Evolutionary conservation across 2,888 invertebrate species (phyloP).

Genomic region (Lepidochrysops patricia): DNA sequence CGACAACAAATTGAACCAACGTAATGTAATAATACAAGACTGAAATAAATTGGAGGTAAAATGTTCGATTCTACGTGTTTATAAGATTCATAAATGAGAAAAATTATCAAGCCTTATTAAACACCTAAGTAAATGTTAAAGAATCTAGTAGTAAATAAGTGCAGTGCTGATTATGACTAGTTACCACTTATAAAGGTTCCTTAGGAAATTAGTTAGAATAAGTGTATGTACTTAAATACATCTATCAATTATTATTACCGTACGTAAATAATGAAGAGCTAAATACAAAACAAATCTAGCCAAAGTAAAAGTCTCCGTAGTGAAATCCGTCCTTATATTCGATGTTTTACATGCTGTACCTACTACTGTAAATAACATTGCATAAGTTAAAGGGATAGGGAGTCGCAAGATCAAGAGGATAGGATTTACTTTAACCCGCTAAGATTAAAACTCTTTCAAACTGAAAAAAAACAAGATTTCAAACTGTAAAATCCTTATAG

Average conservation of each 20-base stretch:
- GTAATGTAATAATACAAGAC: background rate
- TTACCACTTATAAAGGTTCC: too few species aligned
- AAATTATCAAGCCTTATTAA: background rate
- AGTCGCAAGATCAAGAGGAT: constrained; percentile 16
- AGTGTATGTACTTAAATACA: too few species aligned
- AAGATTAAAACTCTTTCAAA: too few species aligned
- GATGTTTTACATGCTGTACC: background rate
- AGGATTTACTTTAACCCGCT: background rate
- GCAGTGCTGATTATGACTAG: too few species aligned
- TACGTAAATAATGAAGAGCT: background rate
- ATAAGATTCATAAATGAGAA: too few species aligned
- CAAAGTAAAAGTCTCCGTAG: background rate
- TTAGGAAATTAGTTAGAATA: background rate
- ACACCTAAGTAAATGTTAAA: background rate
- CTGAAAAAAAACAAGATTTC: background rate
- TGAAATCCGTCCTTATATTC: constrained; percentile 17
- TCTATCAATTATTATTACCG: background rate
- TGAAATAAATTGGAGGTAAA: too few species aligned
- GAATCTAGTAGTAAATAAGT: too few species aligned
- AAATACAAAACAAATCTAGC: background rate
- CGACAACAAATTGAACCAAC: background rate
- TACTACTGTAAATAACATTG: constrained; percentile 15
- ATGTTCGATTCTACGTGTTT: too few species aligned
- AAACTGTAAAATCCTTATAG: background rate
- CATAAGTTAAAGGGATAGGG: constrained; percentile 17